Evolutionary conservation across 2,797 vertebrate species (phyloP), one percentile per base, ranked within the genome.

Genomic region (Scarus forsteni): DNA sequence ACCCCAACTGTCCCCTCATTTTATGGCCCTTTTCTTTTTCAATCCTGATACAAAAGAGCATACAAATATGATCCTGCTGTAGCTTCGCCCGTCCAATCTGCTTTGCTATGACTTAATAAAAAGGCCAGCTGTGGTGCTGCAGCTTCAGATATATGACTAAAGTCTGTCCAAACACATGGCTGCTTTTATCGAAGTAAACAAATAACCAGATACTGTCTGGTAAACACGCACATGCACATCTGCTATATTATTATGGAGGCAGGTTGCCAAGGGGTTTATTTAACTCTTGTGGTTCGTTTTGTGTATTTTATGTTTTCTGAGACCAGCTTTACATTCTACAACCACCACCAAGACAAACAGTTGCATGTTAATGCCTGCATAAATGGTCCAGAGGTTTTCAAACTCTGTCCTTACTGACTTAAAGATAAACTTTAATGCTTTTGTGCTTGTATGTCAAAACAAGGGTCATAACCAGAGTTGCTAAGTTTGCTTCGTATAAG

Each of bases 111-210:
- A 57, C 35, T 46, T 6, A 34, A 51, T 51, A 14, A 51, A 53
- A 38, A 7, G 27, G 4, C 40, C 69, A 40, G 67, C 65, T 61
- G 64, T 18, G 35, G 35, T 9, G 0, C 10, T 46, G 13, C 59
- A 66, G 56, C 52, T 67, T 59, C 15, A 48, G 70, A 51, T 49
- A 19, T 9, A 50, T 1, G 18, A 80, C 75, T 63, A 60, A 58
- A 70, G 36, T 54, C 18, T 51, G 55, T 77, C 53, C 68, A 72
- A 72, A 68, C 66, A 73, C 62, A 73, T 36, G n/a, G 7, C 19
- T 51, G 40, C 53, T 66, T 74, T 67, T 64, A 75, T 76, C 54
- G 45, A 61, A 62, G 43, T 58, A 57, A 79, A 57, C 68, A 83
- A 78, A 70, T 62, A 48, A 13, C 18, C 36, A 16, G 15, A 7